Evolutionary conservation across 2,113 vertebrate species (phyloP).

Genomic region (Periophthalmus modestus): DNA sequence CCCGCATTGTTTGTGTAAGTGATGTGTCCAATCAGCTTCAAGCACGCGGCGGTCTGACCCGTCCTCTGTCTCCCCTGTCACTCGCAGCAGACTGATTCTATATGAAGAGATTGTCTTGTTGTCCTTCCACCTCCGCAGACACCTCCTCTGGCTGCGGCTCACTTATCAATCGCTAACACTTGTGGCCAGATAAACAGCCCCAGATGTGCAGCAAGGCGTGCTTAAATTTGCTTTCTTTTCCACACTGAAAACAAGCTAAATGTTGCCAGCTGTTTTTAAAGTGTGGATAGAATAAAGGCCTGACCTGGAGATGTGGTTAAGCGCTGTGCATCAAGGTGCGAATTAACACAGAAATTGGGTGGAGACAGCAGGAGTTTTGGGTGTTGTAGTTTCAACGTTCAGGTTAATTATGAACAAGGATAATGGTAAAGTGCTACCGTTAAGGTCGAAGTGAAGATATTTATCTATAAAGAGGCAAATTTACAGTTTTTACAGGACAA

Average conservation of each 20-base stretch:
- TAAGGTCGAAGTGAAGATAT: too few species aligned
- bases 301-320: background rate
- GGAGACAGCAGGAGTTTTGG: too few species aligned
- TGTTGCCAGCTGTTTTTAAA: background rate
- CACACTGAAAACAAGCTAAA: background rate
- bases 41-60: conserved; percentile 62
- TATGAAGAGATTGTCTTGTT: conserved; percentile 62
- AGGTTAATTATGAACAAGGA: too few species aligned
- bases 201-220: background rate
- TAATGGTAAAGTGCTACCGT: too few species aligned
- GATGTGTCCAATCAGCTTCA: conserved; percentile 82
- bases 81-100: conserved; percentile 49
- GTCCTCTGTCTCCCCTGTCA: conserved; percentile 62
- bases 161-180: conserved; percentile 16
- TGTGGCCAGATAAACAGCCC: background rate
- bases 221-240: background rate
- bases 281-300: background rate
- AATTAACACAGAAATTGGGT: too few species aligned
- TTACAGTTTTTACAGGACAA: too few species aligned
- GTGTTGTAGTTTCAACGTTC: too few species aligned
- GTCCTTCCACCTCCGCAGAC: conserved; percentile 60
- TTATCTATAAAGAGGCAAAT: too few species aligned
- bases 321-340: background rate
- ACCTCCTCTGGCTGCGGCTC: conserved; percentile 30
- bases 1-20: conserved; percentile 81